These are phyloP conservation scores for Pasiphila rectangulata DNA, from an alignment of 2,888 invertebrate genomes.

Conservation along the genomic window DNA sequence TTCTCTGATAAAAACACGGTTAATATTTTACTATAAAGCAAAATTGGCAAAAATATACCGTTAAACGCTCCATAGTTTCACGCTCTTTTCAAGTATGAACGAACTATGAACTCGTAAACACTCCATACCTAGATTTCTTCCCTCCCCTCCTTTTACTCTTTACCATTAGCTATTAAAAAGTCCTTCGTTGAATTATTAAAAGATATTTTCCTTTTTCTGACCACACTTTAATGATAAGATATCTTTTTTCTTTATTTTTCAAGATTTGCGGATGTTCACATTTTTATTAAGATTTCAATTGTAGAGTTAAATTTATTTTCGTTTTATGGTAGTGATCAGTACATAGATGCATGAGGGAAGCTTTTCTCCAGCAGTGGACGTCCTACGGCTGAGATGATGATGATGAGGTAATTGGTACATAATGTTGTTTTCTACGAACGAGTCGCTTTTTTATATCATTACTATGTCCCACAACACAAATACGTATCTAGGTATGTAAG, in stretches of 20 bases:
- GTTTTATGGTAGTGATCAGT: no score
- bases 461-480: no score
- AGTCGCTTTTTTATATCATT: no score
- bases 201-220: constrained; percentile 39
- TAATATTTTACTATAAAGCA: no score
- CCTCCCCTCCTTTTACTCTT: constrained; percentile 27
- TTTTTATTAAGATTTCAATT: neutral
- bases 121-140: constrained; percentile 27
- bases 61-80: no score
- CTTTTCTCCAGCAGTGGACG: neutral
- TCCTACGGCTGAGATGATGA: neutral
- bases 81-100: no score
- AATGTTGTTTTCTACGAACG: no score
- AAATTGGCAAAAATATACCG: no score
- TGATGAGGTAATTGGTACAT: no score
- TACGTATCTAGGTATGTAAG: no score
- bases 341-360: neutral
- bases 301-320: neutral
- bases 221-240: constrained; percentile 30
- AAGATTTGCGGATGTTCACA: neutral
- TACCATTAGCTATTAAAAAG: constrained; percentile 46
- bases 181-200: constrained; percentile 50
- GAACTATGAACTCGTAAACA: neutral
- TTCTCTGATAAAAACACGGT: no score
- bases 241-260: constrained; percentile 23